Evolutionary conservation across 1,140 invertebrate species (phyloP), one percentile per base, ranked within the genome.

Genomic region (Coptotermes formosanus): DNA sequence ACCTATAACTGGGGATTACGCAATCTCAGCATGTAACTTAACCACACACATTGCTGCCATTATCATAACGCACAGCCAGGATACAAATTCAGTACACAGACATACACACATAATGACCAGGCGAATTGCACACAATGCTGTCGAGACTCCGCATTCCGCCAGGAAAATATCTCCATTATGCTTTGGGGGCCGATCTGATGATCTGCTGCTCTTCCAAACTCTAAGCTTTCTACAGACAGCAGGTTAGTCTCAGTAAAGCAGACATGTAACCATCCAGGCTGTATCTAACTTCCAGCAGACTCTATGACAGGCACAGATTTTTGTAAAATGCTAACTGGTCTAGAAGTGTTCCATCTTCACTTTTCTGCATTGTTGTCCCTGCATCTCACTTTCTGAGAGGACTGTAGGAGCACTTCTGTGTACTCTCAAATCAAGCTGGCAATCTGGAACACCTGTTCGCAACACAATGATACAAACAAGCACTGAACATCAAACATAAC

Each of bases 351-450:
- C 16, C 75, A 52, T 43, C 64, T 85, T 55, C 82, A 45, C 38
- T 32, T 88, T 48, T 88, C 85, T 21, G 89, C 87, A n/a, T 87
- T 87, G n/a, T 82, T 83, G 25, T 82, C 25, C 21, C 81, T 84
- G 23, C 85, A 83, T 14, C 85, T 84, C n/a, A 82, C 64, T 25
- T 86, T 59, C 1, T 89, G 88, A 25, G 87, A n/a, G n/a, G 86
- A 84, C 25, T 88, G 89, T 86, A 95, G 94, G 23, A 96, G 92
- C 30, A 96, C 96, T 90, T 96, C 96, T 88, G 95, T 96, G 90
- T 99, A 98, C 90, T 98, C 97, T 89, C 96, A 95, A 87, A 99
- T 98, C 85, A 98, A 93, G 87, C 97, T 97, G 69, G 97, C 96
- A 89, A 99, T 98, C 91, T 98, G 97, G 91, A 97, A 97, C 87